A percentile compares a stretch with the other conserved stretches of the same genome.
These are phyloP conservation scores for Eptatretus burgeri DNA, from an alignment of 2,113 vertebrate species.

Conservation along the genomic window DNA sequence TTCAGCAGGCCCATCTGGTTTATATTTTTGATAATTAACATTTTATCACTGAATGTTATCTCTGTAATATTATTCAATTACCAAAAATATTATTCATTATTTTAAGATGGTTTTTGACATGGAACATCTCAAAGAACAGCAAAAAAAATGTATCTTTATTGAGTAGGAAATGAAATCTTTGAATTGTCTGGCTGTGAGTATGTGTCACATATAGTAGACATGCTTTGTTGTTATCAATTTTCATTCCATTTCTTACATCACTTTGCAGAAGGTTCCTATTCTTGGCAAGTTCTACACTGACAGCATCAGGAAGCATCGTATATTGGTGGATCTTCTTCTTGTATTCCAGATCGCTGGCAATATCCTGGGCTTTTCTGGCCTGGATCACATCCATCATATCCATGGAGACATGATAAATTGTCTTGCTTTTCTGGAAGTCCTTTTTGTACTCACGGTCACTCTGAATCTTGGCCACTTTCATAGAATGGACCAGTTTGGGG, in stretches of 20 bases:
- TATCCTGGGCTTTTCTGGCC: conserved; percentile 46
- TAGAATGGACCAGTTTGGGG: conserved; percentile 35
- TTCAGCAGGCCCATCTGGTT: no score
- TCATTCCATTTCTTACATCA: conserved; percentile 28
- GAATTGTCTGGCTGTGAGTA: no score
- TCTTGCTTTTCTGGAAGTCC: conserved; percentile 53
- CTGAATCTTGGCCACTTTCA: conserved; percentile 45
- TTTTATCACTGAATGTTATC: no score
- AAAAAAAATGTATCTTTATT: no score
- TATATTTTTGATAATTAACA: no score
- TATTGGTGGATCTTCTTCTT: conserved; percentile 32
- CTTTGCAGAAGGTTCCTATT: conserved; percentile 43
- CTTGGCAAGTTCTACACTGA: conserved; percentile 35
- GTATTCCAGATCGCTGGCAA: conserved; percentile 49
- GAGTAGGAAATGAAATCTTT: no score
- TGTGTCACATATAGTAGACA: no score
- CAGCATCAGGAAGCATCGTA: conserved; percentile 59
- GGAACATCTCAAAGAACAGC: no score
- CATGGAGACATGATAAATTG: conserved; percentile 32
- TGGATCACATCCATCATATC: conserved; percentile 40
- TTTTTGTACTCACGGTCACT: conserved; percentile 56
- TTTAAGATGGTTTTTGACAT: no score
- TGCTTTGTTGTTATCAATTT: no score
- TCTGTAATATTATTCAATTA: no score
- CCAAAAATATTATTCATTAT: no score